Evolutionary conservation across 2,888 invertebrate species (phyloP), one percentile per base, ranked within the genome.

Genomic region (Ephialtes manifestator): DNA sequence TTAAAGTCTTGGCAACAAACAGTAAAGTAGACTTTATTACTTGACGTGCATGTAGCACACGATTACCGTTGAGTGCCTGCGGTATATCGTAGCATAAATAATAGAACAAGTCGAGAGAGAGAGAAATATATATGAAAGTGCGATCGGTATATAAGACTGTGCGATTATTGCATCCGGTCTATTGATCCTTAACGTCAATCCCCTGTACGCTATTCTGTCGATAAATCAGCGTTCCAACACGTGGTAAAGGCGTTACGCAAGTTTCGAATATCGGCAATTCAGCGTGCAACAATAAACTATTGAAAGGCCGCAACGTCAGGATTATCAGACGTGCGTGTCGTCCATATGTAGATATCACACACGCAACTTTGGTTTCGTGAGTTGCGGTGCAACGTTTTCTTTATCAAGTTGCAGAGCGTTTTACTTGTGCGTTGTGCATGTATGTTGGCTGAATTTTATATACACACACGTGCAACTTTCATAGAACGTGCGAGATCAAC

Each of bases 201-300:
- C 60, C 18, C 35, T n/a, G 72, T 28, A n/a, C 46, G 24, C 24
- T 15, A 28, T 15, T 20, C 24, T 18, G 55, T 74, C 72, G 72
- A 74, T 74, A 74, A 74, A 74, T 74, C 72, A 60, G 60, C 15
- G 43, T 28, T n/a, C 15, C 10, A 46, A 24, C 58, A 43, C 31
- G 60, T 28, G 72, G n/a, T 58, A 58, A 58, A 60, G n/a, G 72
- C 72, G 46, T 74, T 74, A 74, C 72, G 58, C 72, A 60, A 55
- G 53, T 20, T 15, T 20, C 55, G 55, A 72, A 58, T 72, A 72
- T 72, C 58, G 10, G 72, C 43, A 43, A 15, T 4, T 24, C 55
- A 11, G 3, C 58, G 72, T n/a, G 53, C 46, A 31, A 60, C 53
- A 74, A 74, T 74, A 46, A 74, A 74, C 58, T 20, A 60, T 60